These are phyloP conservation scores for Lateolabrax maculatus DNA, from an alignment of 2,797 vertebrate species.

Conservation along the genomic window DNA sequence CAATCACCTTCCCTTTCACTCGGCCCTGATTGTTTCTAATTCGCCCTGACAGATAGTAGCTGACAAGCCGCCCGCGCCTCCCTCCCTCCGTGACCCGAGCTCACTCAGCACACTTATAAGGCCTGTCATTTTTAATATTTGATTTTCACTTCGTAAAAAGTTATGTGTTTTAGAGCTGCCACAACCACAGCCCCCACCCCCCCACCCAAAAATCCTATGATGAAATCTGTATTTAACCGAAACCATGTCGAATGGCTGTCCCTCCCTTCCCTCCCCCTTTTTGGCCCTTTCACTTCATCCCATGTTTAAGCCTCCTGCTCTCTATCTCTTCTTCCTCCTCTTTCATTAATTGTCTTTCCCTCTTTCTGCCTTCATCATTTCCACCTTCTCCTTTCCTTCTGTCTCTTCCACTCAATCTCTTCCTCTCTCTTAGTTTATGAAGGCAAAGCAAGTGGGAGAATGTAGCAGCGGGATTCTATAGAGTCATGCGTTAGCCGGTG, in stretches of 20 bases:
- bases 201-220: slow-evolving; percentile 81
- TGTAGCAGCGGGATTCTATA: slow-evolving; percentile 28
- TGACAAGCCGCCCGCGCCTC: slow-evolving; percentile 99
- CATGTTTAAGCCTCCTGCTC: slow-evolving; percentile 44
- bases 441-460: slow-evolving; percentile 58
- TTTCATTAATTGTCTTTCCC: slow-evolving; percentile 75
- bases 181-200: slow-evolving; percentile 52
- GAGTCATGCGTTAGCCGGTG: slow-evolving; percentile 42
- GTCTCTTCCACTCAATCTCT: slow-evolving; percentile 70
- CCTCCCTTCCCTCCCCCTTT: slow-evolving; percentile 36
- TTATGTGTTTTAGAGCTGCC: slow-evolving; percentile 98
- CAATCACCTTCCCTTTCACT: slow-evolving; percentile 99
- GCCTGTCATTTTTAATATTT: slow-evolving; percentile 99
- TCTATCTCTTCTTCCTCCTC: slow-evolving; percentile 51
- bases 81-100: slow-evolving; percentile 99
- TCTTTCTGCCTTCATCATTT: slow-evolving; percentile 66
- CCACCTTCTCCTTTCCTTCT: slow-evolving; percentile 62
- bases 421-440: slow-evolving; percentile 52
- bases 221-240: slow-evolving; percentile 95
- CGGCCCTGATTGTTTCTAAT: slow-evolving; percentile 99
- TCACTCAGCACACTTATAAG: slow-evolving; percentile 99
- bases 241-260: slow-evolving; percentile 76
- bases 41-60: slow-evolving; percentile 99
- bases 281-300: slow-evolving; percentile 74
- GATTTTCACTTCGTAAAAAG: slow-evolving; percentile 99